Conservation (phyloP, 2,797 vertebrate genomes). For the Podarcis siculus region DNA sequence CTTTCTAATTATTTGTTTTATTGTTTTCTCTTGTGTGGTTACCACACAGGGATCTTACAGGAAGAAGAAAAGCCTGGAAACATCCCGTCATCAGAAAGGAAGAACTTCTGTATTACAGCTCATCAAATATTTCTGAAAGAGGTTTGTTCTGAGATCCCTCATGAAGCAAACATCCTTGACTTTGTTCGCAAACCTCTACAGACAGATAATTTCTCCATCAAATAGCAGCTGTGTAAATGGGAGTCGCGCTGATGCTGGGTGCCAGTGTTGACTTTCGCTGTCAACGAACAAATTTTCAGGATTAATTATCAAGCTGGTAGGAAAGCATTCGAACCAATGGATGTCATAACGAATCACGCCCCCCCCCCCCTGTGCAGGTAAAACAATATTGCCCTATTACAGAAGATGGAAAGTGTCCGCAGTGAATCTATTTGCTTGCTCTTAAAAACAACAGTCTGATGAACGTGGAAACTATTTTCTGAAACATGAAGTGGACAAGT, state of each 20-base stretch:
- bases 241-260: background rate
- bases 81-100: background rate
- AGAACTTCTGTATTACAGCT: background rate
- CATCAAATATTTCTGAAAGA: background rate
- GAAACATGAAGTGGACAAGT: background rate
- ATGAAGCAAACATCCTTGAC: constrained; percentile 13
- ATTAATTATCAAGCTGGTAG: background rate
- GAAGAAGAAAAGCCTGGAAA: too few relatives aligned
- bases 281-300: background rate
- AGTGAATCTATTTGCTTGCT: background rate
- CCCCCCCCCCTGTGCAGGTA: background rate
- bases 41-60: too few relatives aligned
- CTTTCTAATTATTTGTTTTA: too few relatives aligned
- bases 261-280: constrained; percentile 21
- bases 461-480: background rate
- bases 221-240: constrained; percentile 35
- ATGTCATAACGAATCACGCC: background rate
- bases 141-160: background rate
- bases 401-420: background rate
- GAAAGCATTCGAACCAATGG: background rate
- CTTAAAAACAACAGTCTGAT: background rate
- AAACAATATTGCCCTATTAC: constrained; percentile 1
- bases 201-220: background rate
- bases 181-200: background rate
- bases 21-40: too few relatives aligned